Conservation (phyloP, 2,888 invertebrate species). For the Lottia scabra region DNA sequence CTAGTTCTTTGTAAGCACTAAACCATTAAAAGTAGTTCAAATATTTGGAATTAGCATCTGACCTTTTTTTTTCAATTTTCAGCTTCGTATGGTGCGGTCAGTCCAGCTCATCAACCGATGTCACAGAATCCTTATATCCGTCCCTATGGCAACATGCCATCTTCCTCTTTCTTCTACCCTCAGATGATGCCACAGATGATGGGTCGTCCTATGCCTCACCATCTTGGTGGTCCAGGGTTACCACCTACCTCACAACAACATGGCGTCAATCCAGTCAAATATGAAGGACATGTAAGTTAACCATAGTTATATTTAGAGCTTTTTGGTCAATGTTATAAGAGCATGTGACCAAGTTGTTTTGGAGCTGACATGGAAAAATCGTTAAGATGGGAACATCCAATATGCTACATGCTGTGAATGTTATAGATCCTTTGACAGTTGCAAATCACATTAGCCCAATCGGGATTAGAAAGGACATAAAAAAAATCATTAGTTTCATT, state of each 20-base stretch:
- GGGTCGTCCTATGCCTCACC: conserved; percentile 40
- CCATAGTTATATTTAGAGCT: not conserved
- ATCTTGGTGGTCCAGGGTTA: conserved; percentile 41
- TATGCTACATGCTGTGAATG: no score
- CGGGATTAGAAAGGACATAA: no score
- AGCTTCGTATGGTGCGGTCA: conserved; percentile 63
- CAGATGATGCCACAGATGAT: conserved; percentile 55
- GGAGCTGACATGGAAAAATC: no score
- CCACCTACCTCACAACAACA: conserved; percentile 49
- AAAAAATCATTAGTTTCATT: no score
- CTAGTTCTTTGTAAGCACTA: no score
- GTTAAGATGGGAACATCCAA: no score
- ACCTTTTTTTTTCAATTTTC: conserved; percentile 28
- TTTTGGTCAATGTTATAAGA: no score
- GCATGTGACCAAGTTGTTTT: no score
- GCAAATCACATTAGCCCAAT: no score
- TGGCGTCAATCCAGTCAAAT: conserved; percentile 28
- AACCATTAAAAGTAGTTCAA: no score
- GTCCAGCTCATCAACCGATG: conserved; percentile 57
- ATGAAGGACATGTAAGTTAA: conserved; percentile 33
- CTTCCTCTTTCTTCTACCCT: conserved; percentile 61
- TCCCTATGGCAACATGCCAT: conserved; percentile 42
- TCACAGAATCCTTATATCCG: conserved; percentile 57
- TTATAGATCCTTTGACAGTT: no score
- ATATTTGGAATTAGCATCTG: no score